Conservation (phyloP, 2,888 invertebrate genomes). For the Andrena chrysosceles region DNA sequence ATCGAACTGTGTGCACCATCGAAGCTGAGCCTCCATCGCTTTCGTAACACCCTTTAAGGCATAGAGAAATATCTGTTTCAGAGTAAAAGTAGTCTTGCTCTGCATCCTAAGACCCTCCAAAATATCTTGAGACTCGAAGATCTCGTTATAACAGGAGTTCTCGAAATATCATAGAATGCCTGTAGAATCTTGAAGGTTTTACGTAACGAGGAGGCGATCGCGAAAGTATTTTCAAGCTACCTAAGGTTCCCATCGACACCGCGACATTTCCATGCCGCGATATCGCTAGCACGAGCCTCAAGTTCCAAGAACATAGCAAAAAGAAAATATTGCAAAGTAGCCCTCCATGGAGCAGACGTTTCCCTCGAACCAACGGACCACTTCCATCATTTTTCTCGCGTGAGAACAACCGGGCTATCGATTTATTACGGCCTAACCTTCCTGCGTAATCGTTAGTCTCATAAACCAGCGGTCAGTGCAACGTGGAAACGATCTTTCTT, state of each 20-base stretch:
- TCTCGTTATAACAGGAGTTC: too few relatives aligned
- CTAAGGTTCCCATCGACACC: background rate
- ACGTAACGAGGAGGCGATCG: background rate
- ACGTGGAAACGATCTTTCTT: constrained; percentile 54
- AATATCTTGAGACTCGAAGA: too few relatives aligned
- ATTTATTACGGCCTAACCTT: constrained; percentile 28
- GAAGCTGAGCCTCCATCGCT: too few relatives aligned
- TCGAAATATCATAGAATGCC: too few relatives aligned
- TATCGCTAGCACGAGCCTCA: background rate
- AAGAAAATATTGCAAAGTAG: background rate
- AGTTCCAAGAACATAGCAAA: background rate
- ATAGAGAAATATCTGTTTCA: too few relatives aligned
- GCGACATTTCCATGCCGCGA: background rate
- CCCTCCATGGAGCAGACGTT: background rate
- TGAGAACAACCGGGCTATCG: constrained; percentile 25
- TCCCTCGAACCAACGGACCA: background rate
- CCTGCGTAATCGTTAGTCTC: constrained; percentile 33
- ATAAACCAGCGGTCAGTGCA: constrained; percentile 42
- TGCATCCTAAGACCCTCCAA: too few relatives aligned
- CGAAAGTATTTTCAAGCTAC: background rate
- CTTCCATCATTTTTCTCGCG: constrained; percentile 6
- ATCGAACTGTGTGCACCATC: background rate
- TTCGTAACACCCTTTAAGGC: too few relatives aligned
- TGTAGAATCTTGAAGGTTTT: background rate
- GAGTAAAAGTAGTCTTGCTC: too few relatives aligned